These are phyloP conservation scores for Melikaiella ostensackeni DNA, from an alignment of 2,888 invertebrate species.

Conservation along the genomic window DNA sequence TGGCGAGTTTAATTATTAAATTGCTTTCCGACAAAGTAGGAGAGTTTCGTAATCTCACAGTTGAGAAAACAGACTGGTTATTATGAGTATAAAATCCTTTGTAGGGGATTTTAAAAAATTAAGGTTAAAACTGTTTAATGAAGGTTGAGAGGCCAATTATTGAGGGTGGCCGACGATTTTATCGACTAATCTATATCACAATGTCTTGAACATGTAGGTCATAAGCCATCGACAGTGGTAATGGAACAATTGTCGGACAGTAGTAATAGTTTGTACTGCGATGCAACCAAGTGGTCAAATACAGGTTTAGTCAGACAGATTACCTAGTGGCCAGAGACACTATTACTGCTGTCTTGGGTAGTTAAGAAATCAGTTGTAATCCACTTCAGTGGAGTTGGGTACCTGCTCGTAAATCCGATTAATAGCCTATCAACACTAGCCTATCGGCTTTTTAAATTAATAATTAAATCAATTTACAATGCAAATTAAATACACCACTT, in stretches of 20 bases:
- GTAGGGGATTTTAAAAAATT: not conserved
- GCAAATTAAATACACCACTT: not conserved
- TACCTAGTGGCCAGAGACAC: conserved; percentile 7
- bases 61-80: not conserved
- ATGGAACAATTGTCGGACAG: conserved; percentile 13
- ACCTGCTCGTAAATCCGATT: conserved; percentile 8
- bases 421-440: conserved; percentile 5
- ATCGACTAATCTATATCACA: not conserved
- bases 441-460: not conserved
- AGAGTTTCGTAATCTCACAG: not conserved
- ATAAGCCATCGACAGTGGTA: conserved; percentile 17
- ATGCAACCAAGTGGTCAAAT: conserved; percentile 28
- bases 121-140: conserved; percentile 2
- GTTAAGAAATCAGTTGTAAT: conserved; percentile 35
- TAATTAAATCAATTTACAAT: not conserved
- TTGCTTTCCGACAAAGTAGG: not conserved
- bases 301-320: conserved; percentile 30
- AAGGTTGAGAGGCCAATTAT: not conserved
- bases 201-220: conserved; percentile 1
- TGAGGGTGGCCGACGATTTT: not conserved
- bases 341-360: conserved; percentile 28
- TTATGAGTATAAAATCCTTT: not conserved
- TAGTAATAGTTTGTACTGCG: conserved; percentile 9
- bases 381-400: conserved; percentile 14
- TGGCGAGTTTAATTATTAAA: not conserved